phyloP scores from a whole-genome alignment of 2,113 vertebrate species.

The Hepsetus odoe region DNA sequence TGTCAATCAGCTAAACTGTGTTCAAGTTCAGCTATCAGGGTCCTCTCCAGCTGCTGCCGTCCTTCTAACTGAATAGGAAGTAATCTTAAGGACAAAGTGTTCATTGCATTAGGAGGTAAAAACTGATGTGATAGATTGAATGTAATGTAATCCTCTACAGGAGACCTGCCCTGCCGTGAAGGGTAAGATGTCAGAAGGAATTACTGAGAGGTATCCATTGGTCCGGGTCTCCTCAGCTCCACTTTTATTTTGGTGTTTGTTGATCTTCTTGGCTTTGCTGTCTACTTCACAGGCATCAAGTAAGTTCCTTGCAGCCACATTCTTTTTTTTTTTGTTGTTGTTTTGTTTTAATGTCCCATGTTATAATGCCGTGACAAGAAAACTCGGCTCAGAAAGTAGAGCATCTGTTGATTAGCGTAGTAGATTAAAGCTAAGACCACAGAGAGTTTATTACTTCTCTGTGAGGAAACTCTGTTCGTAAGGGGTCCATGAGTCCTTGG shows the following conservation, averaged over 20 bases:
- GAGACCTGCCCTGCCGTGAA: slow-evolving; percentile 20
- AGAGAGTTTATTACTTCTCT: not conserved
- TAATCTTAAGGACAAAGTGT: not conserved
- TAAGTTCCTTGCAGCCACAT: not conserved
- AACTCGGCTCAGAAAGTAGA: not conserved
- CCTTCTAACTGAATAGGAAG: not conserved
- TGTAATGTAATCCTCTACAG: not conserved
- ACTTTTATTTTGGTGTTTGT: slow-evolving; percentile 15
- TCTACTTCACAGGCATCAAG: slow-evolving; percentile 31
- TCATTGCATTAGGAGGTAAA: not conserved
- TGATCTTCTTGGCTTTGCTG: slow-evolving; percentile 20
- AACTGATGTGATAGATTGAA: not conserved
- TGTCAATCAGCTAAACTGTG: no score
- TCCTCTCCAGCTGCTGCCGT: not conserved
- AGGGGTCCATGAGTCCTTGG: not conserved
- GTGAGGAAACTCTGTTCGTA: not conserved
- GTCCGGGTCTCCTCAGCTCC: not conserved
- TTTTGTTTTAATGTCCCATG: no score
- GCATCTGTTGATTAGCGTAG: not conserved
- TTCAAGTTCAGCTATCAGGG: no score
- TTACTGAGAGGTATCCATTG: slow-evolving; percentile 6
- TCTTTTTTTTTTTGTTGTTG: not conserved
- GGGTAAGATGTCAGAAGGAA: slow-evolving; percentile 45
- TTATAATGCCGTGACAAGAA: not conserved
- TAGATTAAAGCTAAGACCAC: not conserved